Base-by-base conservation (phyloP, 2,797 vertebrate species). In the Halcyon smyrnensis region DNA sequence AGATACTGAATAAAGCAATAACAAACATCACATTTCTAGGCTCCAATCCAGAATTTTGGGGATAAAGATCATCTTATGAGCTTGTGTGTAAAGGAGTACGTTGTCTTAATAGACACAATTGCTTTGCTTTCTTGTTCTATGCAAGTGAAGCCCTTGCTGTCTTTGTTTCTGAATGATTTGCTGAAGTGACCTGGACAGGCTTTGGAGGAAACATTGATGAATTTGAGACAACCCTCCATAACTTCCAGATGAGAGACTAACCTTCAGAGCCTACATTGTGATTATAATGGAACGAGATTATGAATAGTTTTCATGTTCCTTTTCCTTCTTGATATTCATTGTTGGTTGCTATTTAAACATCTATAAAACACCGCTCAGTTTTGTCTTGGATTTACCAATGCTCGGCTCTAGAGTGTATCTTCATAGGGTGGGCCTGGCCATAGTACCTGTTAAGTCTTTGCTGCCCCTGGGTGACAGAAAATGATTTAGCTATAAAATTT, bases 401-500 rank as follows among this genome's bases (percentile, higher is more conserved):
- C 14, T 71, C 9, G 37, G 5, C 54, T 48, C 9, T 56, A 68
- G 50, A 14, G 1, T 60, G 1, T 62, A 4, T 43, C 43, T 70
- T 93, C 10, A 32, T 27, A 8, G 20, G 13, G 51, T 28, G 54
- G 53, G 43, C 37, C 63, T 79, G 20, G 32, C 37, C 30, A 6
- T 23, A 17, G 43, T 37, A 21, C 34, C 28, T 70, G 30, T 56
- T 77, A 48, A 0, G 1, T 32, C 15, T 71, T 91, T 90, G 30
- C 51, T 91, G 82, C 73, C 14, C 28, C 21, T 80, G 57, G 34
- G 62, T 87, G 73, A 91, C 73, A 53, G 34, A 71, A 86, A 70
- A 57, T 64, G 27, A 50, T 81, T 60, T 30, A 71, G 37, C 36
- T 80, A 13, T 85, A 60, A 32, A 53, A 57, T 77, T 63, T 77